Evolutionary conservation across 2,888 invertebrate genomes (phyloP), one percentile per base, ranked within the genome.

Genomic region (Stenurella melanura): DNA sequence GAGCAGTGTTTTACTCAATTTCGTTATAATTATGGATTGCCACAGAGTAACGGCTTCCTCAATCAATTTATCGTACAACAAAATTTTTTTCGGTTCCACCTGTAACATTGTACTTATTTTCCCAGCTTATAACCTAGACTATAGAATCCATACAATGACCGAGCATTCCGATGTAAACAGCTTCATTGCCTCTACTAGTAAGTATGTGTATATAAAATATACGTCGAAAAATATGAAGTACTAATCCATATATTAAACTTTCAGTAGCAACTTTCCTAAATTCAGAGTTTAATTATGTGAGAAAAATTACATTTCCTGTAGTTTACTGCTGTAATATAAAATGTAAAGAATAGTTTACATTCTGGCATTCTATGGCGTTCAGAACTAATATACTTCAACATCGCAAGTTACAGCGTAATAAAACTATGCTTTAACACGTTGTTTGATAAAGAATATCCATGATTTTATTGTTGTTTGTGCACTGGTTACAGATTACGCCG

Each of bases 321-420:
- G 26, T 56, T 68, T 68, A 30, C 21, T 30, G 34, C 68, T 11
- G 30, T 30, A 56, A 57, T 56, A 68, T 56, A 68, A 26, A 68
- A 68, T 58, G 21, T 58, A 58, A 69, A 58, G 58, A 19, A 69
- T 69, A 68, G 68, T 54, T 57, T 54, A 58, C 58, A 30, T 19
- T 38, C 58, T 58, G 67, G 67, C 26, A 74, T 71, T 73, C 68
- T 63, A 67, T 17, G 54, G 61, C 75, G 72, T 72, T 74, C 58
- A 57, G 72, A 64, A 72, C 77, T 72, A 77, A 77, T 75, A 68
- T 69, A 77, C 69, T 77, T 77, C 69, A 73, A 64, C 77, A 63
- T 61, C 68, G 63, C 60, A 75, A 77, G 72, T 77, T 75, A 71
- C 61, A 38, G 58, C 60, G 34, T 64, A 64, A 77, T 77, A 74